Evolutionary conservation across 2,113 vertebrate genomes (phyloP), one percentile per base, ranked within the genome.

Genomic region (Climacteris rufus): DNA sequence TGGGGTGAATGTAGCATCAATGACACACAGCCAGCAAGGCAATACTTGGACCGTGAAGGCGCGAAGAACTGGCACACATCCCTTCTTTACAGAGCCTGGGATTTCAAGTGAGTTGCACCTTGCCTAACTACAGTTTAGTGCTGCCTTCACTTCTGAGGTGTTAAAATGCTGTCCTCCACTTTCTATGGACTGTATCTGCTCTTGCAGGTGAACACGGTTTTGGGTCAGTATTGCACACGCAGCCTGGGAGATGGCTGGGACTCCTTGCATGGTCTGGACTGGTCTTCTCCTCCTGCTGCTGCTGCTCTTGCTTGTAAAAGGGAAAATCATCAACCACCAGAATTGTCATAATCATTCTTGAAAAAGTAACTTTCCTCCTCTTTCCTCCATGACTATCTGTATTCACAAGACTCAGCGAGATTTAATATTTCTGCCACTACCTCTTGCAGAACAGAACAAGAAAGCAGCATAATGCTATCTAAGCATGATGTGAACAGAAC

Each of bases 391-490:
- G 6, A 42, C 11, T 42, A 22, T 70, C 45, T 82, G n/a, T 65
- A 49, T 24, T 82, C 22, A 28, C 14, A 74, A 35, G 63, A 83
- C 92, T 89, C 94, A 93, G 83, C 66, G 59, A 66, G 16, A 60
- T 54, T 85, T 83, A 53, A 42, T 87, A 93, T 87, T 93, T 93
- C 76, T 94, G 69, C 31, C 37, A 40, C 60, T 78, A 47, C 21
- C 8, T 35, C 30, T 77, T 86, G 71, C 54, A 80, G 76, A 90
- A 64, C 24, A 76, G 70, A 94, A 87, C 28, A 92, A 92, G 59
- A 90, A 97, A 93, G 37, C 63, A 80, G 54, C 23, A 66, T 86
- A 93, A 89, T 68, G 35, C 86, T 92, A 77, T 88, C 50, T 83
- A 91, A 94, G 60, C 60, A 21, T 68, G 60, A 84, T 52, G 72